Evolutionary conservation across 1,140 invertebrate species (phyloP).

Genomic region (Pachypeltis micranthus): DNA sequence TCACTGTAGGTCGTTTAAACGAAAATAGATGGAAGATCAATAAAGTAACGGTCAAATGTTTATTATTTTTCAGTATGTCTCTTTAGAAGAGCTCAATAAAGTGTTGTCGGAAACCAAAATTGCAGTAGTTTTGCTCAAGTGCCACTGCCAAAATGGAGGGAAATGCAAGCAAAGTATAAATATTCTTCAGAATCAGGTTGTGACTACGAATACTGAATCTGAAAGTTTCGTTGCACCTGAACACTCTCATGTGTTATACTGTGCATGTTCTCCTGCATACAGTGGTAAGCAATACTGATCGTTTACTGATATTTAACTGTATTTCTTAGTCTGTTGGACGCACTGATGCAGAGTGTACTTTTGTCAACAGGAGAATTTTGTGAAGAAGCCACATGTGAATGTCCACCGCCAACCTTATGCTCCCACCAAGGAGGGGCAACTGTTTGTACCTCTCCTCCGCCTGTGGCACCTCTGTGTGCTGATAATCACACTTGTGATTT

Average conservation of each 20-base stretch:
- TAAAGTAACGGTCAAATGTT: no score
- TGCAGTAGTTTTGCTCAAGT: not conserved
- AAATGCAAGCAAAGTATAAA: not conserved
- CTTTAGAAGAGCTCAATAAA: not conserved
- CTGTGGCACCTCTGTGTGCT: not conserved
- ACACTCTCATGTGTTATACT: not conserved
- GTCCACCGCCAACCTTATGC: not conserved
- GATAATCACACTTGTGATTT: constrained; percentile 4
- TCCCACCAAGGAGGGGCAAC: not conserved
- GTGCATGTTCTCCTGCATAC: not conserved
- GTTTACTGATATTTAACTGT: no score
- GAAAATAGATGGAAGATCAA: no score
- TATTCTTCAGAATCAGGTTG: not conserved
- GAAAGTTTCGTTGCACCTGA: not conserved
- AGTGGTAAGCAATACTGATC: not conserved
- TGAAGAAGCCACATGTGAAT: not conserved
- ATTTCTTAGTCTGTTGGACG: no score
- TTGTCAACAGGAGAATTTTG: not conserved
- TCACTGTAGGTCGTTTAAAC: no score
- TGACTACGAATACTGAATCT: not conserved
- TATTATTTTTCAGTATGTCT: constrained; percentile 7
- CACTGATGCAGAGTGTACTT: not conserved
- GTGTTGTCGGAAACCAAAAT: not conserved
- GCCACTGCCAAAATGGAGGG: constrained; percentile 2
- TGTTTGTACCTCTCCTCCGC: not conserved